phyloP scores from a whole-genome alignment of 2,797 vertebrate species.

The Siniperca undulata region DNA sequence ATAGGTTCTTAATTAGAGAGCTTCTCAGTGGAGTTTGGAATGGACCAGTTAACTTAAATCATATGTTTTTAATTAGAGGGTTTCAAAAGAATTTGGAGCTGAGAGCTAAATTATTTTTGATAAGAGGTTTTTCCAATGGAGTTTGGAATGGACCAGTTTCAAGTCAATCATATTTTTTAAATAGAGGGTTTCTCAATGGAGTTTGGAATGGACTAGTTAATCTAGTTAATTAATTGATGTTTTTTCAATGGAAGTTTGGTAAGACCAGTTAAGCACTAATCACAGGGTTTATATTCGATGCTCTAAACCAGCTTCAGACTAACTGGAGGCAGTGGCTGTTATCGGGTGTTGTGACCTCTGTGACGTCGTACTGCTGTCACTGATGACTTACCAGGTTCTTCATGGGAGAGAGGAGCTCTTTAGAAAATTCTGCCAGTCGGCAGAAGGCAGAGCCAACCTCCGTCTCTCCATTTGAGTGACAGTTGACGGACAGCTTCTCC shows the following conservation, averaged over 20 bases:
- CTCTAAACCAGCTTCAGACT: neutral
- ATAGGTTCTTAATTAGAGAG: neutral
- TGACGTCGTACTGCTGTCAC: neutral
- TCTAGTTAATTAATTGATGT: neutral
- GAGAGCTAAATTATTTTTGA: neutral
- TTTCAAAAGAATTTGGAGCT: too few relatives aligned
- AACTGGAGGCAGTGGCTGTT: neutral
- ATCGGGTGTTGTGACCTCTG: neutral
- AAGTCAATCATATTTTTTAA: neutral
- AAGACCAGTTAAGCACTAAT: neutral
- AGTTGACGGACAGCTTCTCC: slow-evolving; percentile 89
- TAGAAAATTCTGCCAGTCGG: slow-evolving; percentile 86
- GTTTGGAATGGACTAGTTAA: neutral
- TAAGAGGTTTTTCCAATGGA: neutral
- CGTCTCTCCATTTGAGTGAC: slow-evolving; percentile 85
- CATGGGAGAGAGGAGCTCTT: slow-evolving; percentile 85
- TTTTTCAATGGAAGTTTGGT: neutral
- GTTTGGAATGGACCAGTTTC: neutral
- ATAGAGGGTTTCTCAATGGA: neutral
- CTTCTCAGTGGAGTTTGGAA: neutral
- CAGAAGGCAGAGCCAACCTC: slow-evolving; percentile 86
- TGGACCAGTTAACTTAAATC: neutral
- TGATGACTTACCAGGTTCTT: slow-evolving; percentile 84
- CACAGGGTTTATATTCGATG: neutral
- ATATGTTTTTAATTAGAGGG: too few relatives aligned